Evolutionary conservation across 2,888 invertebrate genomes (phyloP).

Genomic region (Coenonympha arcania): DNA sequence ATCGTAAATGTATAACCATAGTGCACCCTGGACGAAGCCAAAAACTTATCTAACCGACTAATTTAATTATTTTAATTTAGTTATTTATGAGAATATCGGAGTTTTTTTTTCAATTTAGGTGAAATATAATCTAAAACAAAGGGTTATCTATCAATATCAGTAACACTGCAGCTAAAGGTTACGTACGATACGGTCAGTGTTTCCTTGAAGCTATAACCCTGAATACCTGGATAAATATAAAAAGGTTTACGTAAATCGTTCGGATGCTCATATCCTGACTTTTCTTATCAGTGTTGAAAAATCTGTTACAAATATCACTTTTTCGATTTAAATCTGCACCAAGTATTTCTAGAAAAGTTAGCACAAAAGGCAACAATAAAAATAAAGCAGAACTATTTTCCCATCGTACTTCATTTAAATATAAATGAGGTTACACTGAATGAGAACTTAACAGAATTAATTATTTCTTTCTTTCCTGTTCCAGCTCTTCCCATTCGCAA

Average conservation of each 20-base stretch:
- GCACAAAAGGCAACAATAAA: neutral
- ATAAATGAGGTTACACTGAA: conserved; percentile 9
- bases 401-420: conserved; percentile 13
- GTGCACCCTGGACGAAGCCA: conserved; percentile 33
- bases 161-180: too few species aligned
- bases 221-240: too few species aligned
- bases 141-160: too few species aligned
- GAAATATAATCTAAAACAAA: too few species aligned
- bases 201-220: too few species aligned
- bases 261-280: too few species aligned
- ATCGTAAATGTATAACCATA: conserved; percentile 54
- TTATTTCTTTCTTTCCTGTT: conserved; percentile 1
- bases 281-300: too few species aligned
- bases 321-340: neutral
- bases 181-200: too few species aligned
- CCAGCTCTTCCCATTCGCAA: neutral
- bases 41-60: conserved; percentile 22
- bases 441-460: conserved; percentile 3
- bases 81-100: too few species aligned
- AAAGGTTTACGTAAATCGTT: too few species aligned
- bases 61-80: neutral
- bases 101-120: too few species aligned
- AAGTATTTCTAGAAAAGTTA: neutral
- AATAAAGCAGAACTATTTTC: conserved; percentile 3
- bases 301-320: too few species aligned